Evolutionary conservation across 35 echinoderm and acorn worm species (phyloP).

Genomic region (Eucidaris tribuloides): DNA sequence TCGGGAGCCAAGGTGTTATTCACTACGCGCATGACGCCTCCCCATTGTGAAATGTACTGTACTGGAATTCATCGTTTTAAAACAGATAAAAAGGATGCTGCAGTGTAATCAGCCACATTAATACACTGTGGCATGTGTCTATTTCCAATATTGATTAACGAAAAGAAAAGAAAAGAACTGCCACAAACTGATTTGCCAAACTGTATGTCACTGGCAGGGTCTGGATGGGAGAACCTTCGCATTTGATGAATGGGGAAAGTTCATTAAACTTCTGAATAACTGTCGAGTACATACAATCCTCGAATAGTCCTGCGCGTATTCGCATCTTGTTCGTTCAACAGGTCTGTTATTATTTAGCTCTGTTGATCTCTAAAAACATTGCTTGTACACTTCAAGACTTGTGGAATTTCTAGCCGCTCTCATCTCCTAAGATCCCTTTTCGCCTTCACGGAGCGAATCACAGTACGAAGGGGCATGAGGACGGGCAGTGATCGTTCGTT

Average conservation of each 20-base stretch:
- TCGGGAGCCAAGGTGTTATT: too few species aligned
- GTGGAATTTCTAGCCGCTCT: background rate
- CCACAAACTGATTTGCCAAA: background rate
- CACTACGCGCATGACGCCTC: too few species aligned
- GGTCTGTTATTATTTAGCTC: background rate
- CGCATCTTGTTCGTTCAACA: background rate
- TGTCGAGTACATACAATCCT: background rate
- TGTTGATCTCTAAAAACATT: constrained; percentile 15
- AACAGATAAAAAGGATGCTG: too few species aligned
- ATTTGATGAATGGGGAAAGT: background rate
- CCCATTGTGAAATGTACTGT: too few species aligned
- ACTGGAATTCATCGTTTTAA: too few species aligned
- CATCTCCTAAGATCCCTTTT: constrained; percentile 13
- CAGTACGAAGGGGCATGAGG: constrained; percentile 58
- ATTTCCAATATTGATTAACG: too few species aligned
- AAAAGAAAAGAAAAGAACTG: constrained; percentile 2
- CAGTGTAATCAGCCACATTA: too few species aligned
- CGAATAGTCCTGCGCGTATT: background rate
- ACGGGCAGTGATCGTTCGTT: constrained; percentile 21
- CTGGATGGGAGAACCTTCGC: background rate
- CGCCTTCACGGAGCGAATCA: constrained; percentile 30
- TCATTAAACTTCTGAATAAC: background rate
- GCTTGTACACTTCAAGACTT: constrained; percentile 8
- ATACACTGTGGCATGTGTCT: too few species aligned
- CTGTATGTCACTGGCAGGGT: background rate